Percentiles rank a stretch among this genome's conserved stretches.
phyloP scores from a whole-genome alignment of 2,113 vertebrate species.

The Candoia aspera region DNA sequence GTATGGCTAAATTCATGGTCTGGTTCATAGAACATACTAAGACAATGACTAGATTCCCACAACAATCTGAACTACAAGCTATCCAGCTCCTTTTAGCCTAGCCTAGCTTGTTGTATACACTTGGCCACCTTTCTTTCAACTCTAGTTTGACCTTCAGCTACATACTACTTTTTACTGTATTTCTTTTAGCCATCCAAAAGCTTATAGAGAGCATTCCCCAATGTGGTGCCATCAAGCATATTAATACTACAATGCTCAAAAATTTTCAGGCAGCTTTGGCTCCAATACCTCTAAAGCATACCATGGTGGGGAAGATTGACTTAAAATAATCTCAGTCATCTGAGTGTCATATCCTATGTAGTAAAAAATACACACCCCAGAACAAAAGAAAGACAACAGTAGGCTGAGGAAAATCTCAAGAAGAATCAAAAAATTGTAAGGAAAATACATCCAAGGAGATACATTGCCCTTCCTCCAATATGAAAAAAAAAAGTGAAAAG shows the following conservation, averaged over 20 bases:
- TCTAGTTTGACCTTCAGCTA: background rate
- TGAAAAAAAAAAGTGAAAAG: too few species aligned
- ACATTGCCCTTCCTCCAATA: background rate
- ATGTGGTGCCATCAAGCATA: background rate
- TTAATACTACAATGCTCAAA: background rate
- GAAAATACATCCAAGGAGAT: background rate
- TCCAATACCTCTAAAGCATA: background rate
- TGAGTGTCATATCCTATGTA: background rate
- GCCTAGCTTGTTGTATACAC: background rate
- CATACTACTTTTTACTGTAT: background rate
- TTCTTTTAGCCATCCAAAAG: background rate
- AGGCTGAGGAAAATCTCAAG: background rate
- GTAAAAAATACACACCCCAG: background rate
- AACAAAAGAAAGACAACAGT: background rate
- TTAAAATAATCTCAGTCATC: background rate
- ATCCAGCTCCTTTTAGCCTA: background rate
- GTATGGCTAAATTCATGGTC: background rate
- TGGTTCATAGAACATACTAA: background rate
- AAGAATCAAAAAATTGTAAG: background rate
- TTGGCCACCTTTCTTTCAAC: background rate
- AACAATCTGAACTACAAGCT: background rate
- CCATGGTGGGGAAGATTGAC: background rate
- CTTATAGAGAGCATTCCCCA: background rate
- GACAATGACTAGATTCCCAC: background rate
- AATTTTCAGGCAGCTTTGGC: background rate